Evolutionary conservation across 2,888 invertebrate genomes (phyloP).

Genomic region (Plemyria rubiginata): DNA sequence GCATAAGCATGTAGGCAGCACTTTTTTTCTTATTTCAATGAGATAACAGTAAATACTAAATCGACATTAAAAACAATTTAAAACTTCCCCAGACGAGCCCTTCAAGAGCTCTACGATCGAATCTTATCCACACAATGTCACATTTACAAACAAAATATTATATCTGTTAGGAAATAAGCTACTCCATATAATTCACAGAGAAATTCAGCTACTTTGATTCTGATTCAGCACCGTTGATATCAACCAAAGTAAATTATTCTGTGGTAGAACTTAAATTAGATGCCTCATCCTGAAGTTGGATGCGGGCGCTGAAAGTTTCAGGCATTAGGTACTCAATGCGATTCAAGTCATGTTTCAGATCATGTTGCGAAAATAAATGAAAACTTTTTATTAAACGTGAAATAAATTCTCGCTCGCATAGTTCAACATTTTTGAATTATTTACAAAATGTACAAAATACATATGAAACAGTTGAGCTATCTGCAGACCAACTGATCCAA

Average conservation of each 20-base stretch:
- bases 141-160: background rate
- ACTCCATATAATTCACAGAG: background rate
- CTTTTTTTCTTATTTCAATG: too few relatives aligned
- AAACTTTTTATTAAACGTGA: too few relatives aligned
- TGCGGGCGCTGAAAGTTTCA: constrained; percentile 20
- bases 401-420: too few relatives aligned
- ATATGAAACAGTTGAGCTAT: too few relatives aligned
- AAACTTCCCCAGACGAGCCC: too few relatives aligned
- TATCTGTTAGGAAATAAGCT: constrained; percentile 1
- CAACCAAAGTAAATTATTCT: background rate
- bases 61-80: too few relatives aligned
- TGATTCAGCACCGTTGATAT: background rate
- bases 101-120: too few relatives aligned
- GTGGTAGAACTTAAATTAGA: constrained; percentile 17
- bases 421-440: too few relatives aligned
- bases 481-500: too few relatives aligned
- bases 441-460: too few relatives aligned
- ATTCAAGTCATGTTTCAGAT: constrained; percentile 2
- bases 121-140: background rate
- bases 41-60: too few relatives aligned
- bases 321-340: constrained; percentile 1
- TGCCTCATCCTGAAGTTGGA: constrained; percentile 8
- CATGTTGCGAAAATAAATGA: background rate
- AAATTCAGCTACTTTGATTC: background rate
- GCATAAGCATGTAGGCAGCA: too few relatives aligned